Evolutionary conservation across 1,140 invertebrate species (phyloP).

Genomic region (Drosophila parabipectinata): DNA sequence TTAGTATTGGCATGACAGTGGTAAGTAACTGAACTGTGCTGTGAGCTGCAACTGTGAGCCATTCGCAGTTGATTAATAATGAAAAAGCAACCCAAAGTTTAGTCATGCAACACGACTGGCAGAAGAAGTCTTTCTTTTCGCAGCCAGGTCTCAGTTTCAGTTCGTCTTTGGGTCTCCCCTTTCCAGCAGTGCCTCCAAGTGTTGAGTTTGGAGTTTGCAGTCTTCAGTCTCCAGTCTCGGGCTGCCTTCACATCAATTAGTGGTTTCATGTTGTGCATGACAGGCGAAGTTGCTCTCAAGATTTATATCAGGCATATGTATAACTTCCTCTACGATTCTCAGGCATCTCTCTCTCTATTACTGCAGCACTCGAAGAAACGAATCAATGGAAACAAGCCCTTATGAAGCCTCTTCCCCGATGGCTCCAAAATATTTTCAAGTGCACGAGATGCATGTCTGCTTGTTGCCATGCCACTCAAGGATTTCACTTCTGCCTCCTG

Average conservation of each 20-base stretch:
- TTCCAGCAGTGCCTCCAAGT: background rate
- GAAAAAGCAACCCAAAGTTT: slow-evolving; percentile 41
- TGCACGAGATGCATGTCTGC: slow-evolving; percentile 46
- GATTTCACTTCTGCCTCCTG: slow-evolving; percentile 66
- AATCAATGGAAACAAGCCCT: too few relatives aligned
- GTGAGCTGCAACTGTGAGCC: slow-evolving; percentile 39
- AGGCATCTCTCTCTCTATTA: background rate
- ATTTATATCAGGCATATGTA: slow-evolving; percentile 75
- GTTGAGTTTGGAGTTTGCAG: slow-evolving; percentile 29
- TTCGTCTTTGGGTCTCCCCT: slow-evolving; percentile 21
- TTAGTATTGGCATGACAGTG: slow-evolving; percentile 58
- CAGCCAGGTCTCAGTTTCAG: slow-evolving; percentile 29
- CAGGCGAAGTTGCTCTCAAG: slow-evolving; percentile 67
- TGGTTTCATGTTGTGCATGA: slow-evolving; percentile 77
- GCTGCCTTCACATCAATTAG: slow-evolving; percentile 79
- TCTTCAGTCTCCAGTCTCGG: slow-evolving; percentile 25
- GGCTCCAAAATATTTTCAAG: background rate
- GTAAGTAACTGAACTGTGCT: slow-evolving; percentile 3
- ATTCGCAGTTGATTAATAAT: slow-evolving; percentile 50
- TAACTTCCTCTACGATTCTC: slow-evolving; percentile 24
- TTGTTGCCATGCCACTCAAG: slow-evolving; percentile 54
- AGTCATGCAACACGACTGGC: slow-evolving; percentile 46
- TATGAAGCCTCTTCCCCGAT: background rate
- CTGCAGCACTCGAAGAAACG: slow-evolving; percentile 1
- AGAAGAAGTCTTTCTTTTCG: slow-evolving; percentile 17